A percentile compares a stretch with the other conserved stretches of the same genome.
Evolutionary conservation across 2,888 invertebrate genomes (phyloP).

Genomic region (Platynereis dumerilii): DNA sequence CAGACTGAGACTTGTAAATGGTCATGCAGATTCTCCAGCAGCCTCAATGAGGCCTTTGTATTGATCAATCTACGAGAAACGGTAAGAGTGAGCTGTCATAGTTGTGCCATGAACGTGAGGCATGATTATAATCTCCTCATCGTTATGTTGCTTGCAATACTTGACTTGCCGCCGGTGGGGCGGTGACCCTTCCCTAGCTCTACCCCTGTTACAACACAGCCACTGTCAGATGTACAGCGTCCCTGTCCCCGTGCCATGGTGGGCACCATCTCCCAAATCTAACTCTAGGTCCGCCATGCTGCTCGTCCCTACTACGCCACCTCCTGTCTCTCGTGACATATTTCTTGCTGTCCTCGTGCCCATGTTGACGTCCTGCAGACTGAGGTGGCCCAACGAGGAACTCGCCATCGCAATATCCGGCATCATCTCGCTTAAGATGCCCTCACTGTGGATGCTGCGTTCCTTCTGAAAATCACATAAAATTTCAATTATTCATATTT

Average conservation of each 20-base stretch:
- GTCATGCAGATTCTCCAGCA: too few relatives aligned
- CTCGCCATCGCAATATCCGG: slow-evolving; percentile 86
- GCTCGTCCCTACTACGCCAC: slow-evolving; percentile 11
- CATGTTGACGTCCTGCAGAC: slow-evolving; percentile 61
- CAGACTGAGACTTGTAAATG: too few relatives aligned
- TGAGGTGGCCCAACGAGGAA: slow-evolving; percentile 74
- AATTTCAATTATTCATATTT: too few relatives aligned
- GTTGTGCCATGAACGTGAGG: too few relatives aligned
- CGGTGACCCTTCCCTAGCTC: too few relatives aligned
- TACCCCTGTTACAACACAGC: slow-evolving; percentile 19
- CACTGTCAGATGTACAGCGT: slow-evolving; percentile 42
- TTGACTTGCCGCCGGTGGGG: too few relatives aligned
- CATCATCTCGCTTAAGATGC: slow-evolving; percentile 82
- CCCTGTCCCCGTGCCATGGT: slow-evolving; percentile 39
- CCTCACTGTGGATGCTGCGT: slow-evolving; percentile 44
- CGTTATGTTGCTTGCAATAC: too few relatives aligned
- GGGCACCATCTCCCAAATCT: slow-evolving; percentile 77
- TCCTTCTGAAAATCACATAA: slow-evolving; percentile 35
- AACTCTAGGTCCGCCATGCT: slow-evolving; percentile 72
- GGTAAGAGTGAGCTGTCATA: too few relatives aligned
- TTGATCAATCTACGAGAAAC: too few relatives aligned
- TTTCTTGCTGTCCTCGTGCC: not conserved
- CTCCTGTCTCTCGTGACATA: not conserved
- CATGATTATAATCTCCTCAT: too few relatives aligned
- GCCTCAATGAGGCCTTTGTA: too few relatives aligned